Evolutionary conservation across 2,113 vertebrate genomes (phyloP).

Genomic region (Falcunculus frontatus): DNA sequence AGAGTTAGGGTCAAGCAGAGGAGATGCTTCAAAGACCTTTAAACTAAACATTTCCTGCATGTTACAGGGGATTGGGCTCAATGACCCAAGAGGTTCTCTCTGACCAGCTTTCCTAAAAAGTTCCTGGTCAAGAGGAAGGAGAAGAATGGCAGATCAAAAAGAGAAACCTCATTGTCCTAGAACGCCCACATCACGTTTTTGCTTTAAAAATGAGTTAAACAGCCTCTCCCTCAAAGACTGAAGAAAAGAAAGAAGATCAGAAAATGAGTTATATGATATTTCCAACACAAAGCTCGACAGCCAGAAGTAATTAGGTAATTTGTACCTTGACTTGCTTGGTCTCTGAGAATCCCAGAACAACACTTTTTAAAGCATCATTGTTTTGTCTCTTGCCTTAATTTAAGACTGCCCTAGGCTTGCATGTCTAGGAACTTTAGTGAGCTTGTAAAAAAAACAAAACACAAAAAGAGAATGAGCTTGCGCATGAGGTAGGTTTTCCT

Average conservation of each 20-base stretch:
- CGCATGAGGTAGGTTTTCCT: conserved; percentile 66
- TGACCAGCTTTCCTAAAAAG: conserved; percentile 15
- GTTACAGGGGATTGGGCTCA: not conserved
- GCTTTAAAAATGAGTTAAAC: not conserved
- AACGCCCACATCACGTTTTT: not conserved
- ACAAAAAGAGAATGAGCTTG: conserved; percentile 25
- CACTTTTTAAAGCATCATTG: conserved; percentile 26
- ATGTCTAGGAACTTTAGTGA: conserved; percentile 37
- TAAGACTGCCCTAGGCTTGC: conserved; percentile 47
- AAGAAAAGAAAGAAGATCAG: not conserved
- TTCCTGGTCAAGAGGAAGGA: not conserved
- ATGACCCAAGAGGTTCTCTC: not conserved
- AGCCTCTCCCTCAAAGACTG: not conserved
- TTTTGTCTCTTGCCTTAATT: conserved; percentile 50
- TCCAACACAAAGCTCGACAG: not conserved
- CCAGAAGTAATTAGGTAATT: conserved; percentile 35
- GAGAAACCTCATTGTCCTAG: not conserved
- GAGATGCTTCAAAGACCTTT: not conserved
- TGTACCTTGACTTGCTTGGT: conserved; percentile 32
- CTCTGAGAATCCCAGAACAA: not conserved
- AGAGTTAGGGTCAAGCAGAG: not conserved
- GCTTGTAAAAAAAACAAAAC: conserved; percentile 56
- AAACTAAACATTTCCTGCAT: not conserved
- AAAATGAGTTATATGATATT: not conserved
- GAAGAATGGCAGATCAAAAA: not conserved